phyloP scores from a whole-genome alignment of 2,797 vertebrate genomes.

The Benthosema pterotum region DNA sequence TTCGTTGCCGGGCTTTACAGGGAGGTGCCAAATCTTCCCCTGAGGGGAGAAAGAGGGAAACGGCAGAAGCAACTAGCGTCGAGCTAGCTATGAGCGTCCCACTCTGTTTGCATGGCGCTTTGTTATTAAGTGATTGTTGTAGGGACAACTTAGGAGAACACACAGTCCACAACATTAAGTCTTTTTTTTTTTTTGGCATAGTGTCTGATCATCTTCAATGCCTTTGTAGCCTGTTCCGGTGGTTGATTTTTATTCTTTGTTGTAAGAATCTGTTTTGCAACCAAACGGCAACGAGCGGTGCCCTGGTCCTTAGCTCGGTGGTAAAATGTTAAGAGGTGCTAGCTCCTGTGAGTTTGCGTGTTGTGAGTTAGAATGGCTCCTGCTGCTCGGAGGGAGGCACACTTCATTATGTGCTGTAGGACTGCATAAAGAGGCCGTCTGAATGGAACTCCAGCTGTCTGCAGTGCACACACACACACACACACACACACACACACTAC shows the following conservation, averaged over 20 bases:
- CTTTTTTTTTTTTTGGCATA: slow-evolving; percentile 36
- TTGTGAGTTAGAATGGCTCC: slow-evolving; percentile 68
- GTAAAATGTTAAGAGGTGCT: slow-evolving; percentile 54
- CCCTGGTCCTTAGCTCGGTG: slow-evolving; percentile 13
- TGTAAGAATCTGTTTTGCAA: slow-evolving; percentile 20
- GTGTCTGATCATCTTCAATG: slow-evolving; percentile 35
- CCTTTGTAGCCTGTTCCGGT: slow-evolving; percentile 21
- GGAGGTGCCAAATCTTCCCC: slow-evolving; percentile 75
- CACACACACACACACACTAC: not conserved
- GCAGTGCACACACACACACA: not conserved
- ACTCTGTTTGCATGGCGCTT: slow-evolving; percentile 29
- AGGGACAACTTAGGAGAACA: slow-evolving; percentile 38
- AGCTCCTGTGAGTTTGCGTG: slow-evolving; percentile 54
- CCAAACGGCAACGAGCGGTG: not conserved
- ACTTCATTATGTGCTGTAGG: slow-evolving; percentile 78
- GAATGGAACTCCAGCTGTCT: slow-evolving; percentile 80
- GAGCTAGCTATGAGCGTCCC: slow-evolving; percentile 53
- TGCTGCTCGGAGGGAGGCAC: slow-evolving; percentile 70
- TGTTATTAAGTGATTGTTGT: slow-evolving; percentile 46
- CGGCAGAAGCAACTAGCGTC: slow-evolving; percentile 41
- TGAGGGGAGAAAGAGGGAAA: slow-evolving; percentile 52
- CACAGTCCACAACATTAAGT: slow-evolving; percentile 35
- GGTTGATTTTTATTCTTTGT: slow-evolving; percentile 28
- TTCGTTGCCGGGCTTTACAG: slow-evolving; percentile 73
- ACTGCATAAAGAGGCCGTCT: slow-evolving; percentile 75